Evolutionary conservation across 2,113 vertebrate species (phyloP).

Genomic region (Hyaena hyaena): DNA sequence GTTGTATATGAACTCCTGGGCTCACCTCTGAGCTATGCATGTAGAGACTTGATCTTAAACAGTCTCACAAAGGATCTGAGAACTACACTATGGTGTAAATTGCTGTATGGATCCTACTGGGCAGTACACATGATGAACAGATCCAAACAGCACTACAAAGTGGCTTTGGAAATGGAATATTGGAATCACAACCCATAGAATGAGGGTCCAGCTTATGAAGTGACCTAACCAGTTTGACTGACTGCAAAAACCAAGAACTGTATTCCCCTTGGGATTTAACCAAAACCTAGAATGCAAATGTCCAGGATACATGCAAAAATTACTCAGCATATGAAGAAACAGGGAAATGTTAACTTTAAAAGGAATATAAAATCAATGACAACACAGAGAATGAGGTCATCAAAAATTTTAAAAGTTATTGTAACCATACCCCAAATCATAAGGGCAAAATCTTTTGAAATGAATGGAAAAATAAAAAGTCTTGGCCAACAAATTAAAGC

Average conservation of each 20-base stretch:
- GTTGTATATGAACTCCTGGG: background rate
- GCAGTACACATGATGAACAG: background rate
- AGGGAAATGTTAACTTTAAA: background rate
- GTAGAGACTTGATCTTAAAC: background rate
- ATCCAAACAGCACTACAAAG: background rate
- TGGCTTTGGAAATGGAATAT: background rate
- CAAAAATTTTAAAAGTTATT: background rate
- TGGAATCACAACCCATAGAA: background rate
- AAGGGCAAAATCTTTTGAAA: slow-evolving; percentile 13
- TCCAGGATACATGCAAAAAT: background rate
- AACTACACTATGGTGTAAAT: background rate
- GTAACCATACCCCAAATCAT: background rate
- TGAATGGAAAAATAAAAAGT: background rate
- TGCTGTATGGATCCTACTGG: background rate
- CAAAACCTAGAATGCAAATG: background rate
- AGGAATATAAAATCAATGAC: background rate
- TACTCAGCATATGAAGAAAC: background rate
- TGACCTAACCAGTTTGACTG: background rate
- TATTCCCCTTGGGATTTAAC: background rate
- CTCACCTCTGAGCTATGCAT: background rate
- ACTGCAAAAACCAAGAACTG: background rate
- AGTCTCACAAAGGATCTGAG: background rate
- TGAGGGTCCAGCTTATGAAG: background rate
- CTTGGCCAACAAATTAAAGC: background rate
- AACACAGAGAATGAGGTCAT: background rate